Percentiles rank a stretch among this genome's conserved stretches.
Evolutionary conservation across 2,888 invertebrate genomes (phyloP).

Genomic region (Dioctria rufipes): DNA sequence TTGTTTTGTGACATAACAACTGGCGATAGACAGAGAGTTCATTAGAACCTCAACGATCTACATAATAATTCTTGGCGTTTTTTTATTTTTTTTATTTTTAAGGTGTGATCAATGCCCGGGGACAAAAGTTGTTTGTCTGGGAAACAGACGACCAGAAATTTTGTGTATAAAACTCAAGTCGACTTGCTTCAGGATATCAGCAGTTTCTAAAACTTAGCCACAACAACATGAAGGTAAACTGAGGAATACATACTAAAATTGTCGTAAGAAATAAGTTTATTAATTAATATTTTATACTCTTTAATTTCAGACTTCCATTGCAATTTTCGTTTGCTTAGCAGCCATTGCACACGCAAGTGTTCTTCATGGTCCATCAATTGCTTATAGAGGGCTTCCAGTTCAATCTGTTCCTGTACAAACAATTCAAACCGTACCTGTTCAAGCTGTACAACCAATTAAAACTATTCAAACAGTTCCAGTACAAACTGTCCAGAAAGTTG

Average conservation of each 20-base stretch:
- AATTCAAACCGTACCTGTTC: slow-evolving; percentile 22
- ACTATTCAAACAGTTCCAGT: slow-evolving; percentile 8
- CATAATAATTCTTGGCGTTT: neutral
- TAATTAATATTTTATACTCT: neutral
- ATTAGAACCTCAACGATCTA: slow-evolving; percentile 25
- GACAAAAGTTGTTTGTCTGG: slow-evolving; percentile 20
- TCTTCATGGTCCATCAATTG: neutral
- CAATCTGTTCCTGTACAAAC: slow-evolving; percentile 13
- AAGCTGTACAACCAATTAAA: slow-evolving; percentile 9
- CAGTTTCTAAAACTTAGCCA: slow-evolving; percentile 6
- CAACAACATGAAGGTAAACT: slow-evolving; percentile 32
- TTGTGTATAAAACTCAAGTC: slow-evolving; percentile 14
- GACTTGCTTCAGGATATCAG: slow-evolving; percentile 18
- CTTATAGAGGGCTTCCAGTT: neutral
- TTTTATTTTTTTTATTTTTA: neutral
- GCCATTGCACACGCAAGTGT: neutral
- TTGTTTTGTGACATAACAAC: slow-evolving; percentile 9
- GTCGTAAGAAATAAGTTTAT: neutral
- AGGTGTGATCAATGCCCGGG: neutral
- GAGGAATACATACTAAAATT: neutral
- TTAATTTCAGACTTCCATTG: slow-evolving; percentile 15
- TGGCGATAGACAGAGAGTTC: neutral
- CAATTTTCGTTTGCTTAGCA: slow-evolving; percentile 24
- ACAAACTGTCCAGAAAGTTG: slow-evolving; percentile 21
- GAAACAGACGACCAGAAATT: neutral